Conservation (phyloP, 2,888 invertebrate species). For the Amphipoea lucens region DNA sequence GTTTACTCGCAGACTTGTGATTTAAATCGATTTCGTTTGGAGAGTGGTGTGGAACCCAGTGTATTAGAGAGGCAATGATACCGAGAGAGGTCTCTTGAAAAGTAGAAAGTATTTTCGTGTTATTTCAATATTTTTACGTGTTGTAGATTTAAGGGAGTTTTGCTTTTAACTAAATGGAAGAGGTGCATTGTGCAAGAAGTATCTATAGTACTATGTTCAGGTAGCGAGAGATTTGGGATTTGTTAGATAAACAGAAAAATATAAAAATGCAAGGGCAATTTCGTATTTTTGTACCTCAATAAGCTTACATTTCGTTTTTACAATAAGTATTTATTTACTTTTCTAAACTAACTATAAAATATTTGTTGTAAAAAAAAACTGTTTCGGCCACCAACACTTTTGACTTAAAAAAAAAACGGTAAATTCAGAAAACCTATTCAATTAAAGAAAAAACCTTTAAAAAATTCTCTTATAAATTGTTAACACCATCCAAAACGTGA, state of each 20-base stretch:
- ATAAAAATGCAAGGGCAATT: background rate
- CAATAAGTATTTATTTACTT: background rate
- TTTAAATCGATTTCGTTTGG: constrained; percentile 53
- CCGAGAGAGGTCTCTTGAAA: background rate
- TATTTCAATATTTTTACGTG: constrained; percentile 28
- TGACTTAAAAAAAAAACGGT: no score
- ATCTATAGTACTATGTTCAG: background rate
- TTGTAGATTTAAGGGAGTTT: constrained; percentile 25
- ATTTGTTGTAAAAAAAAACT: background rate
- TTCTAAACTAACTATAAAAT: background rate
- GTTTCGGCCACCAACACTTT: background rate
- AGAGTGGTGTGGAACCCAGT: background rate
- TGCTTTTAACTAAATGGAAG: constrained; percentile 51
- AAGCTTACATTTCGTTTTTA: background rate
- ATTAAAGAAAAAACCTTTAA: background rate
- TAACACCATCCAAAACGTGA: background rate
- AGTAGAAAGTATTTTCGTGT: constrained; percentile 29
- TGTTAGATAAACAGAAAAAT: background rate
- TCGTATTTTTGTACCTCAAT: background rate
- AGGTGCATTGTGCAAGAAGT: constrained; percentile 38
- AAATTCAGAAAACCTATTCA: background rate
- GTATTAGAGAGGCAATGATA: constrained; percentile 34
- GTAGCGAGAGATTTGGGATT: constrained; percentile 5
- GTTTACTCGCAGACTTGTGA: constrained; percentile 36
- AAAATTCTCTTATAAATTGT: background rate